Evolutionary conservation across 2,113 vertebrate genomes (phyloP), one percentile per base, ranked within the genome.

Genomic region (Notothenia coriiceps): DNA sequence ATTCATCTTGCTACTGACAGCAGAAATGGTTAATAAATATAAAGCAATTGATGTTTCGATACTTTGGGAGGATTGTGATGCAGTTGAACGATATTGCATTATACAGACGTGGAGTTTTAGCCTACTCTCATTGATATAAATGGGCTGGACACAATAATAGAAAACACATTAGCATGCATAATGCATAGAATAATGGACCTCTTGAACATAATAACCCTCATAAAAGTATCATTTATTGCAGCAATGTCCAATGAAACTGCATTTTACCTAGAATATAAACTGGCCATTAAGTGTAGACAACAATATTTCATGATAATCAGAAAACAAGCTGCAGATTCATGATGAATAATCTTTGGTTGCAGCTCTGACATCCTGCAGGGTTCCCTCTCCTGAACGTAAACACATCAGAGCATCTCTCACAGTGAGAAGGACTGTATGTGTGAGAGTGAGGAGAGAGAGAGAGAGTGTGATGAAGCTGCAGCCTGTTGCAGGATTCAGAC

Each of bases 381-480:
- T 33, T 57, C 60, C 35, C 3, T 77, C 68, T 77, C 68, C 35
- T 66, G 29, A 70, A 70, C 79, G 82, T 74, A 57, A 87, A 75
- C 64, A 67, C 74, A 67, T 65, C n/a, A 40, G 60, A 83, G 66
- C 70, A 56, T 65, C 64, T 87, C 64, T 88, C 70, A 64, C 69
- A 67, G 55, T 46, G 40, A 64, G 56, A 73, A 51, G 56, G 66
- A 70, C 51, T 84, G 29, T 46, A 29, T 29, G 63, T 74, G 80
- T 55, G 77, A 67, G 72, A 20, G 56, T 2, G 71, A 40, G 55
- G 64, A 46, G 35, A 63, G 65, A 22, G 65, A 22, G 22, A 15
- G 83, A 76, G 75, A 69, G 83, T 85, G 83, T 4, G 62, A 82
- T 83, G 75, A 82, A 84, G 67, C 57, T 59, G 70, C 67, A 83